Evolutionary conservation across 2,888 invertebrate genomes (phyloP), one percentile per base, ranked within the genome.

Genomic region (Teleiodes luculella): DNA sequence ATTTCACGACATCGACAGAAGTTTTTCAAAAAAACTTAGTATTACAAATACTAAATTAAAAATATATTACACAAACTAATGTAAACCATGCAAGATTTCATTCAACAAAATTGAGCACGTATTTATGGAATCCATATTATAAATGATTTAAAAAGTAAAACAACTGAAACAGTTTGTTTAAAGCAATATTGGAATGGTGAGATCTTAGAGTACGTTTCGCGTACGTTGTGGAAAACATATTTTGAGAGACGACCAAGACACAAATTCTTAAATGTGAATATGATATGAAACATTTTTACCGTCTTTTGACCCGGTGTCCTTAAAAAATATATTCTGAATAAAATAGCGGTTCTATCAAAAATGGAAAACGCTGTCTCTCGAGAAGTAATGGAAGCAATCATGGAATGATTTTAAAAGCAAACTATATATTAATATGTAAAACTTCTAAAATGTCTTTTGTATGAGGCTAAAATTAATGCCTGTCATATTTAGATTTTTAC

Each of bases 171-270:
- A 59, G 57, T 59, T 54, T 18, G 11, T 65, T 81, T 83, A 85
- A 84, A 85, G 81, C 80, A 66, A 74, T 63, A 67, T 74, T 86
- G 87, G 88, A 88, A 88, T 88, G 88, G 77, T 88, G 87, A 87
- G 88, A 88, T 87, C 88, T 82, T 76, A 77, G 75, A 31, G 61
- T 55, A 61, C 63, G 56, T 31, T 7, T 36, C n/a, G 20, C 57
- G 62, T 55, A 57, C 60, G 2, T 58, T 60, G 54, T 65, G 59
- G 58, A 58, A 63, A 66, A 58, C 53, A 31, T 51, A 46, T 16
- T 11, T 11, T 46, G 52, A 45, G 36, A 48, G 16, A 39, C 6
- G 35, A 50, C 43, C 18, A 35, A 24, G 24, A 24, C 3, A 24
- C 24, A 4, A 24, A 24, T 24, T n/a, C n/a, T n/a, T n/a, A n/a